Conservation (phyloP, 2,888 invertebrate species). For the Anorthoa munda region DNA sequence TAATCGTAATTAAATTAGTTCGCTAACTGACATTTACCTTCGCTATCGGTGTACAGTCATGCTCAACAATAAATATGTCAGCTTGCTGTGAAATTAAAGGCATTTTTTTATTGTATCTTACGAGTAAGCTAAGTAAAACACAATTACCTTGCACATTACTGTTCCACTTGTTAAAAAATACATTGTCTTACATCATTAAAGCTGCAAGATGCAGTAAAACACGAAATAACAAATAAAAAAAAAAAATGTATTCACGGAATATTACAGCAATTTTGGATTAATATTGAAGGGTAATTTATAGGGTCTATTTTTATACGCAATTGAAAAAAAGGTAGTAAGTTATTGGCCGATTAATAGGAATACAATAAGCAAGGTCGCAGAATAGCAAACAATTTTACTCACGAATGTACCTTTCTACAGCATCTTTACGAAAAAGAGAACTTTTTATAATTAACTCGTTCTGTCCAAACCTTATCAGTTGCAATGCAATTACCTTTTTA, state of each 20-base stretch:
- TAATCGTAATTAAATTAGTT: slow-evolving; percentile 59
- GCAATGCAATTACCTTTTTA: slow-evolving; percentile 63
- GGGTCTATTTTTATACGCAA: no score
- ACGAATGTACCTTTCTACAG: slow-evolving; percentile 18
- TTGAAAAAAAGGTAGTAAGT: no score
- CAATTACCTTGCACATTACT: no score
- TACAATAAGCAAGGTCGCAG: neutral
- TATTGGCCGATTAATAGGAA: neutral
- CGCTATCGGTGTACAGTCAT: slow-evolving; percentile 28
- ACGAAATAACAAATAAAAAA: no score
- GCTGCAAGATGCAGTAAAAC: no score
- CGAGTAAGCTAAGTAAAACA: no score
- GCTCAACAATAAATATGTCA: neutral
- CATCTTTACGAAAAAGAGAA: slow-evolving; percentile 26
- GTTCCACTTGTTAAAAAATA: no score
- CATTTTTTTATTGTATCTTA: no score
- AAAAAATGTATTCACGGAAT: no score
- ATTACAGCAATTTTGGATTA: no score
- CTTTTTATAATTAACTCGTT: slow-evolving; percentile 58
- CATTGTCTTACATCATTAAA: no score
- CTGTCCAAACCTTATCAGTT: slow-evolving; percentile 48
- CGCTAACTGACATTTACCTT: slow-evolving; percentile 39
- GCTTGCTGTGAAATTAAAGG: neutral
- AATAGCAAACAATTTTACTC: neutral
- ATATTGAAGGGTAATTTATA: no score